Evolutionary conservation across 2,888 invertebrate species (phyloP).

Genomic region (Cristatella mucedo): DNA sequence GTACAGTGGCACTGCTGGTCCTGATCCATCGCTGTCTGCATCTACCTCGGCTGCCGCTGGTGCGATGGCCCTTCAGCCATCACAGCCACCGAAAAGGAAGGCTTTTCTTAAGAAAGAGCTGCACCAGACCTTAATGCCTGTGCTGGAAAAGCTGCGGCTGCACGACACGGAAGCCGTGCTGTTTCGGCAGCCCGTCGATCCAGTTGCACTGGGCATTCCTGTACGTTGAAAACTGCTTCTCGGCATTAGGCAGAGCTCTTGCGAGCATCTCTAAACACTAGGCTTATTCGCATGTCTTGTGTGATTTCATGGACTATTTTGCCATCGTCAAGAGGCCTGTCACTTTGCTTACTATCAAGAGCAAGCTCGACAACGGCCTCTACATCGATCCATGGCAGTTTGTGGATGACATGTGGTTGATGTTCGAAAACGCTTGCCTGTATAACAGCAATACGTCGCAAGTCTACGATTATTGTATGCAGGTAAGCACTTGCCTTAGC

Average conservation of each 20-base stretch:
- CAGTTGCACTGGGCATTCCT: conserved; percentile 47
- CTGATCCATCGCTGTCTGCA: too few species aligned
- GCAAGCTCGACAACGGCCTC: conserved; percentile 76
- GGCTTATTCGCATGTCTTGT: background rate
- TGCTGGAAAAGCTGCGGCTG: conserved; percentile 73
- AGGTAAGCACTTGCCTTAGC: conserved; percentile 52
- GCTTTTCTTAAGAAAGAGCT: conserved; percentile 46
- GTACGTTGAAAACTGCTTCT: conserved; percentile 21
- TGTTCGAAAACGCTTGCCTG: conserved; percentile 99
- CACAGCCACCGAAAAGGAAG: too few species aligned
- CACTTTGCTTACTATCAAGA: conserved; percentile 84
- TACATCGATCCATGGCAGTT: conserved; percentile 98
- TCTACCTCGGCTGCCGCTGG: too few species aligned
- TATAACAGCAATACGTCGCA: conserved; percentile 94
- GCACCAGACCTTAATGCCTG: conserved; percentile 75
- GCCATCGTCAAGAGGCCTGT: conserved; percentile 90
- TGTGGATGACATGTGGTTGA: conserved; percentile 96
- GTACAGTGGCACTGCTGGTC: too few species aligned
- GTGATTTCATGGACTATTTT: conserved; percentile 66
- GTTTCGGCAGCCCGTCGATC: conserved; percentile 92
- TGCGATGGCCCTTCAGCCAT: too few species aligned
- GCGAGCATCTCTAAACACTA: background rate
- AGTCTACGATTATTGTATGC: conserved; percentile 93
- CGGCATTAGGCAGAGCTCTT: background rate
- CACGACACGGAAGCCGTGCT: conserved; percentile 91